A percentile compares a stretch with the other conserved stretches of the same genome.
phyloP scores from a whole-genome alignment of 1,140 invertebrate species.

The Chrysomallon squamiferum region DNA sequence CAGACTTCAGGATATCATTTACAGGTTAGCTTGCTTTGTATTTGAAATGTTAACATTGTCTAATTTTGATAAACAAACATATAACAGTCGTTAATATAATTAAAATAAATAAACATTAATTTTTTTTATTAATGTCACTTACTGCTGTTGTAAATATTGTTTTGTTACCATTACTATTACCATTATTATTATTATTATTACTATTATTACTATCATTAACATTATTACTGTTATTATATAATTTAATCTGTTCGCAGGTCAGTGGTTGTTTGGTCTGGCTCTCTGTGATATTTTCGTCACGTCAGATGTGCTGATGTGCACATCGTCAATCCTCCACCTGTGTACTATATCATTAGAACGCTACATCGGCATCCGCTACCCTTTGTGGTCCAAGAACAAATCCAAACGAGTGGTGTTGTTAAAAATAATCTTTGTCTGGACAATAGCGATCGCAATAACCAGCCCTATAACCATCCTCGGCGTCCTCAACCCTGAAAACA shows the following conservation, averaged over 20 bases:
- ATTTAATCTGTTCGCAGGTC: constrained; percentile 81
- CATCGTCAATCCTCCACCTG: constrained; percentile 82
- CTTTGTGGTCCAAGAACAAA: constrained; percentile 75
- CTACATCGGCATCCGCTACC: constrained; percentile 89
- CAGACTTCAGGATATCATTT: too few relatives aligned
- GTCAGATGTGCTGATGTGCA: constrained; percentile 92
- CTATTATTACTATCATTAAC: too few relatives aligned
- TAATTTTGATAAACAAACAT: too few relatives aligned
- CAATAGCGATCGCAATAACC: constrained; percentile 86
- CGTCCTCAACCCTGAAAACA: constrained; percentile 67
- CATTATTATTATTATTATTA: too few relatives aligned
- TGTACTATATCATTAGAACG: constrained; percentile 63
- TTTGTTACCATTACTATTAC: too few relatives aligned
- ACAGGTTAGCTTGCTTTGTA: too few relatives aligned
- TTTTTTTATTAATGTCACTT: too few relatives aligned
- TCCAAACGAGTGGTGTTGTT: constrained; percentile 81
- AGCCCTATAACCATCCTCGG: constrained; percentile 87
- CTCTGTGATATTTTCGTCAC: constrained; percentile 95
- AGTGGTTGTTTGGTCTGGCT: constrained; percentile 87
- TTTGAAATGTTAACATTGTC: too few relatives aligned
- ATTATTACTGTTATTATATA: too few relatives aligned
- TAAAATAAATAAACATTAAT: too few relatives aligned
- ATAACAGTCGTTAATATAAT: too few relatives aligned
- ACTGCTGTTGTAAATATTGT: too few relatives aligned
- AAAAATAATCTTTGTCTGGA: constrained; percentile 91